phyloP scores from a whole-genome alignment of 2,797 vertebrate species.

The Takifugu rubripes region DNA sequence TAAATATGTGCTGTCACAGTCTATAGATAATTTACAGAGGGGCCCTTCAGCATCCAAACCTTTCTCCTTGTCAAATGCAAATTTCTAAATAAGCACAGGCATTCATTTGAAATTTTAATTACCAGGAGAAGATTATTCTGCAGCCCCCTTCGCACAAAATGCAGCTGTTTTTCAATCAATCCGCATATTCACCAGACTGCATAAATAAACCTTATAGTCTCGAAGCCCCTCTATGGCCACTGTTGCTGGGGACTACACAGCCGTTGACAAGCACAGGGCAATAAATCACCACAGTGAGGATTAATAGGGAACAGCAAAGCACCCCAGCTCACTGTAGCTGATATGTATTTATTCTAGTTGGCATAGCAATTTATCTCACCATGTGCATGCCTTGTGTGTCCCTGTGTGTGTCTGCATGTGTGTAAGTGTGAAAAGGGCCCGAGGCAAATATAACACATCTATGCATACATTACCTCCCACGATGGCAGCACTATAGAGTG shows the following conservation, averaged over 20 bases:
- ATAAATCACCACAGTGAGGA: slow-evolving; percentile 71
- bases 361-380: slow-evolving; percentile 66
- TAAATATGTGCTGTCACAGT: slow-evolving; percentile 26
- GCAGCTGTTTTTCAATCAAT: slow-evolving; percentile 35
- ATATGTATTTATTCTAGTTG: slow-evolving; percentile 73
- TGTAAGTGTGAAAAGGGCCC: slow-evolving; percentile 29
- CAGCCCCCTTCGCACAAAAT: slow-evolving; percentile 35
- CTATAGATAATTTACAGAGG: slow-evolving; percentile 38
- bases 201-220: slow-evolving; percentile 20
- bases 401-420: slow-evolving; percentile 6
- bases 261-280: slow-evolving; percentile 66
- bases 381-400: slow-evolving; percentile 19
- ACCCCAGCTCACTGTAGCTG: slow-evolving; percentile 63
- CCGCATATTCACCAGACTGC: neutral
- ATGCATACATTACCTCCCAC: slow-evolving; percentile 70
- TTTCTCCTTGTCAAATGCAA: slow-evolving; percentile 59
- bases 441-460: slow-evolving; percentile 57
- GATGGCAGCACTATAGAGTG: slow-evolving; percentile 60
- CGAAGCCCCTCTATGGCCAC: slow-evolving; percentile 57
- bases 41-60: slow-evolving; percentile 37
- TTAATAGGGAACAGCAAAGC: slow-evolving; percentile 74
- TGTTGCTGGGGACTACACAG: slow-evolving; percentile 57
- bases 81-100: slow-evolving; percentile 45
- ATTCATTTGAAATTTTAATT: slow-evolving; percentile 60
- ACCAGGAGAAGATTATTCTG: slow-evolving; percentile 55